A percentile compares a stretch with the other conserved stretches of the same genome.
These are phyloP conservation scores for Oxycera nigricornis DNA, from an alignment of 2,888 invertebrate species.

Conservation along the genomic window DNA sequence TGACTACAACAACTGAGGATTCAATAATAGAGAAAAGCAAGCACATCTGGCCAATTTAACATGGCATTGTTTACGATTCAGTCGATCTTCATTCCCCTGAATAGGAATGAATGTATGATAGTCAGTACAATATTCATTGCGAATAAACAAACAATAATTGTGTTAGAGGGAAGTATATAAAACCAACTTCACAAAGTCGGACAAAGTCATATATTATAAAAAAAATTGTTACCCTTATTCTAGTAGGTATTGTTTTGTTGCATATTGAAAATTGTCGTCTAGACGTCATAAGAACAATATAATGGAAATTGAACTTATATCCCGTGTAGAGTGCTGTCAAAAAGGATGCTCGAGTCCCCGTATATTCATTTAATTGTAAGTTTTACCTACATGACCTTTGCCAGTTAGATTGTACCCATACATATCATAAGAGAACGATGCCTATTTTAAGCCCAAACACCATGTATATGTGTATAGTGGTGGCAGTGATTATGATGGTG, in stretches of 20 bases:
- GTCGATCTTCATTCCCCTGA: not conserved
- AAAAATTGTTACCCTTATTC: slow-evolving; percentile 1
- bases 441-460: too few species aligned
- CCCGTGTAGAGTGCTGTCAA: not conserved
- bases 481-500: slow-evolving; percentile 8
- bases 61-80: slow-evolving; percentile 6
- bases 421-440: not conserved
- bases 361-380: not conserved
- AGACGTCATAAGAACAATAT: slow-evolving; percentile 6
- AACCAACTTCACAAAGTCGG: not conserved
- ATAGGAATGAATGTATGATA: not conserved
- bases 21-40: not conserved
- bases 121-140: slow-evolving; percentile 9
- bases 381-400: slow-evolving; percentile 14
- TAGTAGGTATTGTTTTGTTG: not conserved
- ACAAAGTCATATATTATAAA: slow-evolving; percentile 14
- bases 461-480: not conserved
- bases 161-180: not conserved
- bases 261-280: not conserved
- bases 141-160: slow-evolving; percentile 20
- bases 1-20: not conserved
- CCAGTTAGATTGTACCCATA: not conserved
- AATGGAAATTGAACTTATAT: slow-evolving; percentile 15
- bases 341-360: not conserved
- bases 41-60: slow-evolving; percentile 32